A percentile compares a stretch with the other conserved stretches of the same genome.
These are phyloP conservation scores for Anas bernieri DNA, from an alignment of 2,797 vertebrate genomes.

Conservation along the genomic window DNA sequence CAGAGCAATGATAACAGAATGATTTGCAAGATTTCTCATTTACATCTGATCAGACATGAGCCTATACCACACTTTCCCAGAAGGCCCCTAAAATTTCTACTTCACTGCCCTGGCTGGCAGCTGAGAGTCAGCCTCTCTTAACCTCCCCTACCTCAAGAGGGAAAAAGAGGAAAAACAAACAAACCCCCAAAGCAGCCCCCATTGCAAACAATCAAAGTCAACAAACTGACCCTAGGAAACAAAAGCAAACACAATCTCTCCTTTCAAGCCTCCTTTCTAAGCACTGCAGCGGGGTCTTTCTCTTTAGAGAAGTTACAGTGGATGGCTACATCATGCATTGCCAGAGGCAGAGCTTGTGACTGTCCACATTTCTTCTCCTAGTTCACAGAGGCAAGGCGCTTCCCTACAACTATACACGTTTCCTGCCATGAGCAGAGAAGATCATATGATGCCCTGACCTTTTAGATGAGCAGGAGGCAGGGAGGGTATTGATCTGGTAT, in stretches of 20 bases:
- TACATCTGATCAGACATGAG: background rate
- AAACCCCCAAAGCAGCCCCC: background rate
- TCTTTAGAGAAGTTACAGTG: background rate
- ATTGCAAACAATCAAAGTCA: background rate
- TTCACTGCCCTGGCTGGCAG: background rate
- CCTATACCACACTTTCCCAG: background rate
- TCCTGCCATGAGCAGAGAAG: background rate
- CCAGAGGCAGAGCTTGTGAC: background rate
- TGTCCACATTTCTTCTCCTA: background rate
- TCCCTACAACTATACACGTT: accelerated
- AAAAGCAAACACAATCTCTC: background rate
- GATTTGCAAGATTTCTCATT: background rate
- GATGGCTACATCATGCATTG: background rate
- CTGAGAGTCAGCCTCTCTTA: background rate
- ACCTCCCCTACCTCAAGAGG: background rate
- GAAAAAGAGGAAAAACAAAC: background rate
- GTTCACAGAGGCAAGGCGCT: background rate
- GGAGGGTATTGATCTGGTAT: background rate
- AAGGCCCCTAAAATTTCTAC: background rate
- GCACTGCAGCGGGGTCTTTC: background rate
- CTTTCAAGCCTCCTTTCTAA: background rate
- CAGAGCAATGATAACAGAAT: background rate
- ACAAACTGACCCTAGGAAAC: background rate
- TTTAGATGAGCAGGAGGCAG: background rate
- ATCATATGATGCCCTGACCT: background rate